Base-by-base conservation (phyloP, 2,797 vertebrate genomes). In the Phyllotis vaccarum region DNA sequence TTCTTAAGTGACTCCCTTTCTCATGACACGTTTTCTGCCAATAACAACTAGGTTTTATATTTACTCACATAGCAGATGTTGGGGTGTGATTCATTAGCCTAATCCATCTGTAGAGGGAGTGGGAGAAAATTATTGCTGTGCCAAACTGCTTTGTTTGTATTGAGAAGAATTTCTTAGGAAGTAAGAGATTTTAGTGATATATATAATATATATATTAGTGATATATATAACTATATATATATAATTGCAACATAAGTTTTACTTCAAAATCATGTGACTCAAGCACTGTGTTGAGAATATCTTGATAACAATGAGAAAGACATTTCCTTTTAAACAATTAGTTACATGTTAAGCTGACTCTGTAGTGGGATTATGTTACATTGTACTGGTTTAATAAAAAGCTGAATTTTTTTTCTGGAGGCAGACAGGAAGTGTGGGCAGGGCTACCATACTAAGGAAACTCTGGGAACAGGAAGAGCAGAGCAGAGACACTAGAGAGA, bases 151-250 rank as follows among this genome's bases (percentile, higher is more conserved):
- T 46, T 27, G n/a, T 86, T 72, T 87, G 43, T 76, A 46, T 54
- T 66, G 16, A 31, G 40, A 86, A 86, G 76, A 76, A 43, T 11
- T 87, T 90, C 24, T 29, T 49, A 82, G 22, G 7, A 92, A 91
- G 12, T 6, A 16, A n/a, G 17, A 92, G 37, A 6, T 62, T 86
- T 80, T 66, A 22, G 21, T 75, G n/a, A n/a, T 88, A 87, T 56
- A 46, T 89, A 40, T 72, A 92, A 87, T 70, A 34, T 24, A 46
- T 90, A n/a, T n/a, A n/a, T n/a, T n/a, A n/a, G n/a, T n/a, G n/a
- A n/a, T n/a, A n/a, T n/a, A n/a, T n/a, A n/a, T n/a, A n/a, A n/a
- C n/a, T n/a, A n/a, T n/a, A n/a, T n/a, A n/a, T n/a, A n/a, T n/a
- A n/a, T n/a, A n/a, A n/a, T 85, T 89, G 21, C 76, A 27, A 66